phyloP scores from a whole-genome alignment of 2,888 invertebrate genomes.

The Empis stercorea region DNA sequence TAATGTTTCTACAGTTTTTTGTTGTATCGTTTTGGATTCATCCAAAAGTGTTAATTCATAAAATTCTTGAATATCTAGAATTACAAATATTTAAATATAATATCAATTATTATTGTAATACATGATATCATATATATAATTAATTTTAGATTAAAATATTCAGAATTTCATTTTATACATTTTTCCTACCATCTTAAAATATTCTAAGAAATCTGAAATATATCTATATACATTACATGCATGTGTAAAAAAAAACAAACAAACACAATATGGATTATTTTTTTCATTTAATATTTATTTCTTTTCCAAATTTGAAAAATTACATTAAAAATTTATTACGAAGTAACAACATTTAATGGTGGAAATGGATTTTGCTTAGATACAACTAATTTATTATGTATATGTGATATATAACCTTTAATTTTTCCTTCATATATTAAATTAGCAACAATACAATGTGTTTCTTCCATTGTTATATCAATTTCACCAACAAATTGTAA shows the following conservation, averaged over 20 bases:
- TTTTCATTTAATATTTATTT: too few species aligned
- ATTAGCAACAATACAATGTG: slow-evolving; percentile 92
- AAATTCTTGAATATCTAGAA: slow-evolving; percentile 96
- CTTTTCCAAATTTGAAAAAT: too few species aligned
- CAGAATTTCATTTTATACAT: too few species aligned
- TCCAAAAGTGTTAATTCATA: slow-evolving; percentile 94
- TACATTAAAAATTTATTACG: too few species aligned
- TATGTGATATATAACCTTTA: slow-evolving; percentile 95
- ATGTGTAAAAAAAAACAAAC: too few species aligned
- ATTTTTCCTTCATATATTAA: slow-evolving; percentile 94
- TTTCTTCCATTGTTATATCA: slow-evolving; percentile 86
- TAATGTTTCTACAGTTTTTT: slow-evolving; percentile 91
- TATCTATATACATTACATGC: too few species aligned
- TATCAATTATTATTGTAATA: background rate
- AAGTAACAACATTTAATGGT: slow-evolving; percentile 39
- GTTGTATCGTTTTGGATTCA: slow-evolving; percentile 87
- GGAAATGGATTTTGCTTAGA: slow-evolving; percentile 97
- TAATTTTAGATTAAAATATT: too few species aligned
- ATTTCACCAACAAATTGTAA: slow-evolving; percentile 67
- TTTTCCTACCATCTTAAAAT: too few species aligned
- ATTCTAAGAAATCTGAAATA: too few species aligned
- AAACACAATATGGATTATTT: too few species aligned
- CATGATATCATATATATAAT: too few species aligned
- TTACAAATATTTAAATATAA: slow-evolving; percentile 12
- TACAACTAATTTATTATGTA: slow-evolving; percentile 92